Evolutionary conservation across 2,797 vertebrate species (phyloP).

Genomic region (Ataeniobius toweri): DNA sequence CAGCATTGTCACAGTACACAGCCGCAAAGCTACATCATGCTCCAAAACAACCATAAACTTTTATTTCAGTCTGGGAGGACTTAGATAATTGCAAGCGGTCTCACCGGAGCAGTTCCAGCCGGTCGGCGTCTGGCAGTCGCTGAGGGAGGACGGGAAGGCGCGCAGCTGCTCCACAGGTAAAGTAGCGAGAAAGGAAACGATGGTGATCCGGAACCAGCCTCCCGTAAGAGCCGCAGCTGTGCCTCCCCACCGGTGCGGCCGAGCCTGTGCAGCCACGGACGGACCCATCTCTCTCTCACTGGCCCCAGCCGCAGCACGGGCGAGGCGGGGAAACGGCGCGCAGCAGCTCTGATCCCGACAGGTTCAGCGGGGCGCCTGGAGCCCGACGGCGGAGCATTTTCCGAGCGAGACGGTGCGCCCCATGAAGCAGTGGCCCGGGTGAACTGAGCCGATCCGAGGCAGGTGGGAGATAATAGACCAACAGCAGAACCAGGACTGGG

Average conservation of each 20-base stretch:
- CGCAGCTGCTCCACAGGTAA: conserved; percentile 92
- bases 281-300: conserved; percentile 74
- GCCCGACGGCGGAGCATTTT: conserved; percentile 77
- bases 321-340: conserved; percentile 63
- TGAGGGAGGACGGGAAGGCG: conserved; percentile 96
- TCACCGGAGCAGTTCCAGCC: conserved; percentile 99
- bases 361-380: conserved; percentile 70
- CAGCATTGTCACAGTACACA: background rate
- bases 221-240: conserved; percentile 72
- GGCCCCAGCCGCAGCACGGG: conserved; percentile 66
- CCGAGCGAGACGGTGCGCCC: conserved; percentile 77
- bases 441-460: conserved; percentile 65
- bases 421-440: conserved; percentile 74
- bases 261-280: conserved; percentile 65
- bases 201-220: conserved; percentile 87
- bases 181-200: conserved; percentile 86
- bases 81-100: conserved; percentile 39
- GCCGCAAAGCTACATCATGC: background rate
- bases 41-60: background rate
- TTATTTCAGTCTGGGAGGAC: background rate
- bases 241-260: conserved; percentile 81
- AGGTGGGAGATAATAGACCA: background rate
- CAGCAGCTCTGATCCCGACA: conserved; percentile 72
- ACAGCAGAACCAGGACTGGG: conserved; percentile 31
- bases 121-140: conserved; percentile 98